These are phyloP conservation scores for Nymphalis c-album DNA, from an alignment of 2,888 invertebrate genomes.

Conservation along the genomic window DNA sequence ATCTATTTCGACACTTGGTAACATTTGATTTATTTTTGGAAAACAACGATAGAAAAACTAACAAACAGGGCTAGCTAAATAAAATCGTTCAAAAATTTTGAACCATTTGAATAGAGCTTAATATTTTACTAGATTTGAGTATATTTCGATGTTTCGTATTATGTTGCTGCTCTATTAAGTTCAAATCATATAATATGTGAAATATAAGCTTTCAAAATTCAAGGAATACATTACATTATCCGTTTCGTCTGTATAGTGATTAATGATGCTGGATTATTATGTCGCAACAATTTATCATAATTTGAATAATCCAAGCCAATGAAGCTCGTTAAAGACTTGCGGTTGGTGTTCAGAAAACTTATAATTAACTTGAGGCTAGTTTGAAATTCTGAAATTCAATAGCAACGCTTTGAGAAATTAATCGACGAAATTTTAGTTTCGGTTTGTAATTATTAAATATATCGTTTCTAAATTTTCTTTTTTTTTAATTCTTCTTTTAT, in stretches of 20 bases:
- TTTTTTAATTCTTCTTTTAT: not conserved
- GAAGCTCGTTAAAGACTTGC: conserved; percentile 22
- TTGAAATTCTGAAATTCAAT: conserved; percentile 23
- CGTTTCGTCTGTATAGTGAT: conserved; percentile 5
- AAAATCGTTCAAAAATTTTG: too few species aligned
- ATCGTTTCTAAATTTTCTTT: not conserved
- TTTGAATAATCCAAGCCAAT: conserved; percentile 29
- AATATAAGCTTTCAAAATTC: not conserved
- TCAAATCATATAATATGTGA: not conserved
- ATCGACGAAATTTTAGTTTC: conserved; percentile 19
- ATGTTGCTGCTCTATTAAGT: not conserved
- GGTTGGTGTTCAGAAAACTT: conserved; percentile 29
- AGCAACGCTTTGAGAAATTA: conserved; percentile 26
- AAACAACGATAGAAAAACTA: too few species aligned
- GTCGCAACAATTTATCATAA: conserved; percentile 22
- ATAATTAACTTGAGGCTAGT: conserved; percentile 32
- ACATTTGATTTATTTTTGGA: too few species aligned
- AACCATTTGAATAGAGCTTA: too few species aligned
- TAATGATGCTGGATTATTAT: conserved; percentile 15
- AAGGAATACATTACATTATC: not conserved
- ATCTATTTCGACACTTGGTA: too few species aligned
- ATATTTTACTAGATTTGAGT: too few species aligned
- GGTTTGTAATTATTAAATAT: conserved; percentile 9
- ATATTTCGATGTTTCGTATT: too few species aligned
- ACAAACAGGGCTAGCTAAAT: too few species aligned